phyloP scores from a whole-genome alignment of 2,888 invertebrate genomes.

The Hirtodrosophila histrioides region DNA sequence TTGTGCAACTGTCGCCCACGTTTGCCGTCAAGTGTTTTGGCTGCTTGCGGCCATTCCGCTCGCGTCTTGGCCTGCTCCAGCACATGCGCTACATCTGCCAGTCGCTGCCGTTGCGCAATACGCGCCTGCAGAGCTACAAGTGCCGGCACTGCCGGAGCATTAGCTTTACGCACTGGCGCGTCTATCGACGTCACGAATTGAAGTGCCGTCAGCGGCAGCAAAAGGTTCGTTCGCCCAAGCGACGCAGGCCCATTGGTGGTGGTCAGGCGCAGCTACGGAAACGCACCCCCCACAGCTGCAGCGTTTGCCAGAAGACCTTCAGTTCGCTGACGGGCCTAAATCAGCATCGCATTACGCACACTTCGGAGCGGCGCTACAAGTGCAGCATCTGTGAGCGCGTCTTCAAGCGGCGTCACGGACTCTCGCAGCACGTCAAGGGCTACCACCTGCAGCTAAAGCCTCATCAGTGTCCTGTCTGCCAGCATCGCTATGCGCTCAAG shows the following conservation, averaged over 20 bases:
- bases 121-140: conserved; percentile 64
- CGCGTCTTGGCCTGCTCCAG: conserved; percentile 81
- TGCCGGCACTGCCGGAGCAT: conserved; percentile 77
- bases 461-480: conserved; percentile 81
- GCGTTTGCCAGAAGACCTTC: conserved; percentile 59
- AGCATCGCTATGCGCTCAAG: conserved; percentile 82
- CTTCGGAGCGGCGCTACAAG: conserved; percentile 78
- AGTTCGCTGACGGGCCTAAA: conserved; percentile 69
- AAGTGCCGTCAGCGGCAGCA: conserved; percentile 55
- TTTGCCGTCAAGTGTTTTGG: conserved; percentile 70
- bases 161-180: conserved; percentile 80
- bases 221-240: not conserved
- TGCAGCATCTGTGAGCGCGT: conserved; percentile 81
- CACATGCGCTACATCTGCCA: conserved; percentile 82
- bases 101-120: conserved; percentile 66
- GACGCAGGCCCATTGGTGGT: not conserved
- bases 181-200: conserved; percentile 77
- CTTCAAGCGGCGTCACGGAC: conserved; percentile 83
- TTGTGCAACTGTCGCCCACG: conserved; percentile 27
- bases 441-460: conserved; percentile 83
- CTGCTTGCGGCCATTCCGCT: conserved; percentile 75
- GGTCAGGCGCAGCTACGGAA: conserved; percentile 3
- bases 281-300: conserved; percentile 49
- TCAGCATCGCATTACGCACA: conserved; percentile 83
- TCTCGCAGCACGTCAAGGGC: conserved; percentile 83